Conservation (phyloP, 2,797 vertebrate genomes). For the Harpagifer antarcticus region DNA sequence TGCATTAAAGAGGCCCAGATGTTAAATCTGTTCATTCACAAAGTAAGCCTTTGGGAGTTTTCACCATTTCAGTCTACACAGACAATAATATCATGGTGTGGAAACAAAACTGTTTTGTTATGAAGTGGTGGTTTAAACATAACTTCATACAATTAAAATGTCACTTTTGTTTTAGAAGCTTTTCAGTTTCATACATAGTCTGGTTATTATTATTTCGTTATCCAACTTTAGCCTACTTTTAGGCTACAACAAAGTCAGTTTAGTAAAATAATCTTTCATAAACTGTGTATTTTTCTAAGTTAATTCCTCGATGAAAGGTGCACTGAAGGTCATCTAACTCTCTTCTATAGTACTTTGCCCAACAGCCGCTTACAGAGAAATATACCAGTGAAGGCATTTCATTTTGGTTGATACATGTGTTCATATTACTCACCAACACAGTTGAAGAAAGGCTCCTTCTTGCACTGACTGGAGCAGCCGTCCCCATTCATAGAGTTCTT, state of each 20-base stretch:
- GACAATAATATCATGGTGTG: neutral
- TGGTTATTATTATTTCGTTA: neutral
- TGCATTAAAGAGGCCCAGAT: slow-evolving; percentile 34
- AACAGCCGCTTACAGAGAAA: slow-evolving; percentile 1
- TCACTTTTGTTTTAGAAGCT: neutral
- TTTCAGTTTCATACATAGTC: neutral
- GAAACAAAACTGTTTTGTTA: neutral
- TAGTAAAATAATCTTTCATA: too few relatives aligned
- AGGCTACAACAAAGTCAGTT: too few relatives aligned
- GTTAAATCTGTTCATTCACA: slow-evolving; percentile 56
- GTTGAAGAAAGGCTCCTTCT: slow-evolving; percentile 94
- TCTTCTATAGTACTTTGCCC: neutral
- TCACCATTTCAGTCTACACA: neutral
- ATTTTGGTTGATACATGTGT: neutral
- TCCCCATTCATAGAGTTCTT: slow-evolving; percentile 95
- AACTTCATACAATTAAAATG: neutral
- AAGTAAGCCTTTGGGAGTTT: slow-evolving; percentile 17
- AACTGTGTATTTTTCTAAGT: too few relatives aligned
- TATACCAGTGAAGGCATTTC: neutral
- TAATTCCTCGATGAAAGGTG: slow-evolving; percentile 3
- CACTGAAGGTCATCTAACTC: slow-evolving; percentile 1
- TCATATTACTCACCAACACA: slow-evolving; percentile 90
- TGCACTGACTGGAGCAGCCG: slow-evolving; percentile 96
- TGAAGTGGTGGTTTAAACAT: neutral
- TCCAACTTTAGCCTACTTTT: neutral